These are phyloP conservation scores for Hypomesus transpacificus DNA, from an alignment of 2,113 vertebrate genomes.

Conservation along the genomic window DNA sequence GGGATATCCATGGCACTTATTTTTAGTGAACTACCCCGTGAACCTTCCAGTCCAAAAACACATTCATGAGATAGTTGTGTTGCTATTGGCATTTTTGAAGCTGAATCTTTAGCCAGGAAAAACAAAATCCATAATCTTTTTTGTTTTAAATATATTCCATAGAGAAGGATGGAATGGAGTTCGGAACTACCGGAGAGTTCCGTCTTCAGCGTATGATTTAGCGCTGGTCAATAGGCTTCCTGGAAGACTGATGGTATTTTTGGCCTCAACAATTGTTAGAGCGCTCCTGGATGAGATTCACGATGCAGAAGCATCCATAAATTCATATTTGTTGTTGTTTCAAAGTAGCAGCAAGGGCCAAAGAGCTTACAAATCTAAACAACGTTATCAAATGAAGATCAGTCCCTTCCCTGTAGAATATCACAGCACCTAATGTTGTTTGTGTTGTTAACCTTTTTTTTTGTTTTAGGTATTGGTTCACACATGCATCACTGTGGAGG, in stretches of 20 bases:
- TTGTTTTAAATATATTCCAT: too few species aligned
- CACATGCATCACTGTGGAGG: slow-evolving; percentile 31
- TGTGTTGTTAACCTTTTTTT: slow-evolving; percentile 13
- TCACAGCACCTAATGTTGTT: background rate
- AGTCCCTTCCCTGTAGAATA: too few species aligned
- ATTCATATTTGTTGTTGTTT: slow-evolving; percentile 32
- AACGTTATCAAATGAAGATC: too few species aligned
- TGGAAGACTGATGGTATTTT: slow-evolving; percentile 51
- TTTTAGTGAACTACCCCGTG: slow-evolving; percentile 59
- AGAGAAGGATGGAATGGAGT: too few species aligned
- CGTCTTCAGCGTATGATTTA: slow-evolving; percentile 54
- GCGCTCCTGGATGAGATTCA: slow-evolving; percentile 56
- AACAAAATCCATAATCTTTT: too few species aligned
- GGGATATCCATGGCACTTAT: slow-evolving; percentile 55
- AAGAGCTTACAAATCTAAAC: slow-evolving; percentile 40
- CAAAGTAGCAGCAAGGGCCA: too few species aligned
- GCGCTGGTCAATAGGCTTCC: slow-evolving; percentile 43
- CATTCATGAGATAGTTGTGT: slow-evolving; percentile 46
- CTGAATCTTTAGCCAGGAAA: too few species aligned
- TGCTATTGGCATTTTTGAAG: slow-evolving; percentile 29
- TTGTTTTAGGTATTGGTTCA: slow-evolving; percentile 40
- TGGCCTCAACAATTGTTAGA: slow-evolving; percentile 35
- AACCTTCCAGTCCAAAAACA: slow-evolving; percentile 54
- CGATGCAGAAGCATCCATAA: slow-evolving; percentile 49
- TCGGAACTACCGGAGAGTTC: slow-evolving; percentile 1